Evolutionary conservation across 2,113 vertebrate species (phyloP), one percentile per base, ranked within the genome.

Genomic region (Pteronura brasiliensis): DNA sequence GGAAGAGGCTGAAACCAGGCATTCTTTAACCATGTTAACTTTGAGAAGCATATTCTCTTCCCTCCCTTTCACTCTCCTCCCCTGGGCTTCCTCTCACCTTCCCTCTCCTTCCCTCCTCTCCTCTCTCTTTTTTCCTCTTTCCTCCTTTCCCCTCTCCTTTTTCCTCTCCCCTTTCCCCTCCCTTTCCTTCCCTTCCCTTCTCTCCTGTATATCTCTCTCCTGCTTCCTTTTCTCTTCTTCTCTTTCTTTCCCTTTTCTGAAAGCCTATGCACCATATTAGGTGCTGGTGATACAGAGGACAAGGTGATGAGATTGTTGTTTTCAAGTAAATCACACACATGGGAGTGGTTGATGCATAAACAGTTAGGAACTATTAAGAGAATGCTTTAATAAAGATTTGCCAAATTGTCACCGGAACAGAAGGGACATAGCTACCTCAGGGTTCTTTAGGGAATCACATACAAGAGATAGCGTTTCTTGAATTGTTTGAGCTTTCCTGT

Each of bases 11-110:
- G 80, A 52, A 76, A 44, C 52, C 80, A 59, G 80, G 11, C 10
- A 34, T 44, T 83, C 34, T 65, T 63, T 25, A 29, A 55, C 52
- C 20, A 31, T 17, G 49, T 69, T 39, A 49, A 25, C 55, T 67
- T 42, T 81, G 88, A 44, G 63, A 69, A 67, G 39, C 42, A 14
- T 18, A 11, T 8, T 15, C 14, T 4, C n/a, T 69, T 9, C 18
- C 34, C 7, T 2, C 13, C 6, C 29, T 13, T 5, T 34, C 11
- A 1, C 29, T 7, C 7, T 21, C 49, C 2, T 18, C 14, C 36
- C 36, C 23, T 42, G 14, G 23, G 23, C 14, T 27, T 17, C 21
- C 27, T 2, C 18, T 39, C 27, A 27, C 59, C 59, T 61, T 27
- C 36, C 11, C 17, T 31, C 10, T 4, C 18, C 31, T 63, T 17